phyloP scores from a whole-genome alignment of 2,888 invertebrate species.

The Mystacides longicornis region DNA sequence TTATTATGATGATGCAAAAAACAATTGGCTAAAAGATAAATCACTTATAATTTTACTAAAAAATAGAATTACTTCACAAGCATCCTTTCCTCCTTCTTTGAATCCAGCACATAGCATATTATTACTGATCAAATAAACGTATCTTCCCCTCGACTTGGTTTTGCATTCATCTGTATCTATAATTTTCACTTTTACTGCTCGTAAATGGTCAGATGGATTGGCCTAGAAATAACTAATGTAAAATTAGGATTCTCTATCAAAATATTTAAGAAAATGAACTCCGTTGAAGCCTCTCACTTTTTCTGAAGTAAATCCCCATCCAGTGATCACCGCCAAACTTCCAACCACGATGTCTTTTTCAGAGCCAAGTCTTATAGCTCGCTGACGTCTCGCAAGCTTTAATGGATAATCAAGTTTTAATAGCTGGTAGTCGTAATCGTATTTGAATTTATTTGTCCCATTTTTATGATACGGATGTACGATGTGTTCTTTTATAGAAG shows the following conservation, averaged over 20 bases:
- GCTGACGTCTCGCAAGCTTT: constrained; percentile 35
- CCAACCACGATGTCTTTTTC: constrained; percentile 43
- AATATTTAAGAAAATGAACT: too few species aligned
- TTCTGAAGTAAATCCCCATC: constrained; percentile 37
- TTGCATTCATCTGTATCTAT: constrained; percentile 12
- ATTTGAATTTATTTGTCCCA: background rate
- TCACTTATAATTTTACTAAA: too few species aligned
- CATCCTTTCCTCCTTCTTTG: constrained; percentile 13
- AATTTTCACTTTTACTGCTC: constrained; percentile 13
- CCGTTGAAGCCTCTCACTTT: too few species aligned
- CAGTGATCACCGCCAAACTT: constrained; percentile 40
- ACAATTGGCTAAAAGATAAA: too few species aligned
- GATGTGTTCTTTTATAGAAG: constrained; percentile 11
- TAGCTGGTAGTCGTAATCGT: constrained; percentile 21
- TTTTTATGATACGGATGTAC: constrained; percentile 13
- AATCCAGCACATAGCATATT: constrained; percentile 23
- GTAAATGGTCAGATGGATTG: constrained; percentile 6
- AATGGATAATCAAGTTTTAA: constrained; percentile 29
- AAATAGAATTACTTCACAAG: constrained; percentile 24
- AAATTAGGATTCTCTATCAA: too few species aligned
- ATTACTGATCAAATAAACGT: constrained; percentile 7
- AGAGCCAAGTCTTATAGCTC: constrained; percentile 39
- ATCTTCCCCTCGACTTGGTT: constrained; percentile 5
- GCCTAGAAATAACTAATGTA: too few species aligned
- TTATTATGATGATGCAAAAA: too few species aligned